Conservation (phyloP, 1,140 invertebrate species). For the Zophobas morio region DNA sequence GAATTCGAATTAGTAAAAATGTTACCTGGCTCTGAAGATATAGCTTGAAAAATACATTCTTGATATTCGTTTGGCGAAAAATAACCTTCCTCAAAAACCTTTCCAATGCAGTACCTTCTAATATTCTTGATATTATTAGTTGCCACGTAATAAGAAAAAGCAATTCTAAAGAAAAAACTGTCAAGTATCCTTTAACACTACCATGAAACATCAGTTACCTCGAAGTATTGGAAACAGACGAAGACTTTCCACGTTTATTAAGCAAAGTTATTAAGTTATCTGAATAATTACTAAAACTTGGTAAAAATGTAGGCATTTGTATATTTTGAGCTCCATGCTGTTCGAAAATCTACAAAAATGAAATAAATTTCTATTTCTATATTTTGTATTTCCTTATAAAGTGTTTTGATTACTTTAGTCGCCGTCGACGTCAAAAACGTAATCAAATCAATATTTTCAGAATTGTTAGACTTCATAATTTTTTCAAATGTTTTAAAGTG, state of each 20-base stretch:
- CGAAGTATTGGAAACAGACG: conserved; percentile 3
- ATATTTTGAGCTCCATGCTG: not conserved
- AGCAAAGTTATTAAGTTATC: not conserved
- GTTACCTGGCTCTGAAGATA: conserved; percentile 1
- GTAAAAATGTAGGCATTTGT: not conserved
- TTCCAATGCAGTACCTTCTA: not conserved
- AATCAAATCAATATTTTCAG: not conserved
- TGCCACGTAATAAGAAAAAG: conserved; percentile 6
- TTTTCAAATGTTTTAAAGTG: not conserved
- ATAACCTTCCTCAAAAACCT: conserved; percentile 6
- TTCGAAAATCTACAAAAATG: not conserved
- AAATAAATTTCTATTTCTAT: not conserved
- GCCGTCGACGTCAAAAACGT: not conserved
- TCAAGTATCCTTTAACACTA: no score
- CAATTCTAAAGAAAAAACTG: conserved; percentile 11
- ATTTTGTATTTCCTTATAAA: not conserved
- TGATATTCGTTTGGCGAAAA: conserved; percentile 7
- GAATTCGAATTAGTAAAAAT: no score
- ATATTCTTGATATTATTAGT: conserved; percentile 1
- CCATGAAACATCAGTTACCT: not conserved
- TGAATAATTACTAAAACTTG: not conserved
- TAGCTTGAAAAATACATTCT: conserved; percentile 11
- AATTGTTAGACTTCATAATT: not conserved
- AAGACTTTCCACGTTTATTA: not conserved
- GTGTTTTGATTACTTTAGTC: not conserved